These are phyloP conservation scores for Oncorhynchus tshawytscha DNA, from an alignment of 2,113 vertebrate genomes.

Conservation along the genomic window DNA sequence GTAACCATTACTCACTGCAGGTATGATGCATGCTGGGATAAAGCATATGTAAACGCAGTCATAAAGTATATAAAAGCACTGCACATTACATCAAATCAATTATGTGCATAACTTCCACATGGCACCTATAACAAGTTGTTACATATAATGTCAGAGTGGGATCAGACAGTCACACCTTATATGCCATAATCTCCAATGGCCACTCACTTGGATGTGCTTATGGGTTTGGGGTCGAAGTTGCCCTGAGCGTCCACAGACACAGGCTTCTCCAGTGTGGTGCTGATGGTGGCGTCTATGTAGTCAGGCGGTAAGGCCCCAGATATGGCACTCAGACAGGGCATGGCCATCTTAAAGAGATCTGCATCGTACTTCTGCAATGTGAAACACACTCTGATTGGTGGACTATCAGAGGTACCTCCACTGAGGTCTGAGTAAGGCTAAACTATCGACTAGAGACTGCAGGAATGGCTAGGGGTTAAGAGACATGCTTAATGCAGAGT, in stretches of 20 bases:
- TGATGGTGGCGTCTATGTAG: constrained; percentile 88
- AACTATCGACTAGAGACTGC: neutral
- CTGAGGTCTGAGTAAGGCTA: neutral
- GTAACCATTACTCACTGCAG: constrained; percentile 15
- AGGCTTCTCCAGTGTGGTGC: constrained; percentile 84
- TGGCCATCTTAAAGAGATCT: constrained; percentile 97
- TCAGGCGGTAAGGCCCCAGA: constrained; percentile 94
- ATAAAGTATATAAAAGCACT: constrained; percentile 1
- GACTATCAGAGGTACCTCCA: neutral
- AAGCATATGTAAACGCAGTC: neutral
- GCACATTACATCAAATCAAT: neutral
- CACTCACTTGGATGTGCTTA: constrained; percentile 85
- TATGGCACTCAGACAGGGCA: constrained; percentile 97
- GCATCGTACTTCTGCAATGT: constrained; percentile 88
- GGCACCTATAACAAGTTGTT: neutral
- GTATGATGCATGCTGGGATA: neutral
- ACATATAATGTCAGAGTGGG: neutral
- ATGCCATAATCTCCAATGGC: neutral
- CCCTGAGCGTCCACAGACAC: constrained; percentile 89
- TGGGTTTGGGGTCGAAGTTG: constrained; percentile 96
- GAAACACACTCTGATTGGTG: neutral
- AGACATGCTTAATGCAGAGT: constrained; percentile 40
- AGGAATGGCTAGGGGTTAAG: constrained; percentile 24
- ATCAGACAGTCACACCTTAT: neutral
- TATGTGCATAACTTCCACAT: neutral